phyloP scores from a whole-genome alignment of 1,140 invertebrate species.

The Cephus cinctus region DNA sequence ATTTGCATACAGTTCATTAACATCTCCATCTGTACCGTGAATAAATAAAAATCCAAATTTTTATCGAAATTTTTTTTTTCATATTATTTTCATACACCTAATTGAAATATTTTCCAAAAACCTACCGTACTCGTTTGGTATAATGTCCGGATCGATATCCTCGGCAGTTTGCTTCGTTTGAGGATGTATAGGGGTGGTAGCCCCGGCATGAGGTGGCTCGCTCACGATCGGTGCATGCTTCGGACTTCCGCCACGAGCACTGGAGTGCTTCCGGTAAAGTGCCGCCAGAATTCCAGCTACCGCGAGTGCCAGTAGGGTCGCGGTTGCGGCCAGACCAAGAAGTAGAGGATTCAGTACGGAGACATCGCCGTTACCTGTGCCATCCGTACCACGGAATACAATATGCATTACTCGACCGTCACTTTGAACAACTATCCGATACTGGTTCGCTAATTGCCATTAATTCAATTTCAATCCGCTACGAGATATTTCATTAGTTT shows the following conservation, averaged over 20 bases:
- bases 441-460: too few relatives aligned
- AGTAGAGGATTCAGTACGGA: conserved; percentile 68
- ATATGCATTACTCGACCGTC: too few relatives aligned
- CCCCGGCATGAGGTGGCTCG: conserved; percentile 57
- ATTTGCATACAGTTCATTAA: too few relatives aligned
- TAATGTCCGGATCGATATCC: conserved; percentile 79
- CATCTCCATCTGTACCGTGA: too few relatives aligned
- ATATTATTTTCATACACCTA: too few relatives aligned
- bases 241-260: conserved; percentile 56
- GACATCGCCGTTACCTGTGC: conserved; percentile 37
- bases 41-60: too few relatives aligned
- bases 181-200: conserved; percentile 46
- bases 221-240: conserved; percentile 65
- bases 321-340: conserved; percentile 69
- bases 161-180: conserved; percentile 47
- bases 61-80: too few relatives aligned
- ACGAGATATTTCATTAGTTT: too few relatives aligned
- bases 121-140: conserved; percentile 82
- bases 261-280: conserved; percentile 64
- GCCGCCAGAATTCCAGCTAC: conserved; percentile 72
- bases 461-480: too few relatives aligned
- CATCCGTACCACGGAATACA: too few relatives aligned
- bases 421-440: too few relatives aligned
- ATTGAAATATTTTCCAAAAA: too few relatives aligned
- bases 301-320: conserved; percentile 66